A percentile compares a stretch with the other conserved stretches of the same genome.
phyloP scores from a whole-genome alignment of 2,888 invertebrate genomes.

The Hydriomena furcata region DNA sequence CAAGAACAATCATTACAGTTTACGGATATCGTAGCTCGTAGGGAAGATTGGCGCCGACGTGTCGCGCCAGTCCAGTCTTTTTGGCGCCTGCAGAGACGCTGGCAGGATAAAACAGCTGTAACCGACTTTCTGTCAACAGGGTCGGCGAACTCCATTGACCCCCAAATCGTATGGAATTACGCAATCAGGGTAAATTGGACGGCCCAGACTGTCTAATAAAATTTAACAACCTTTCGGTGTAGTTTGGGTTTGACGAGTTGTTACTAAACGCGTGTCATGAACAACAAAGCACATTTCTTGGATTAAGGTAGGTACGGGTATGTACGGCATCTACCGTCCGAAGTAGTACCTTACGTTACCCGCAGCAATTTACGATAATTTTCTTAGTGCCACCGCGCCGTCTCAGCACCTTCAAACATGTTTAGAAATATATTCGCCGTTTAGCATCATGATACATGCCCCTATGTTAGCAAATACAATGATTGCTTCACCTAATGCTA shows the following conservation, averaged over 20 bases:
- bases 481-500: background rate
- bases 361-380: background rate
- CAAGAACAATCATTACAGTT: constrained; percentile 30
- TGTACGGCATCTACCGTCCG: background rate
- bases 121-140: constrained; percentile 42
- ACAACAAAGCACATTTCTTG: background rate
- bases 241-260: constrained; percentile 9
- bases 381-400: background rate
- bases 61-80: constrained; percentile 62
- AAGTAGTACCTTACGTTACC: background rate
- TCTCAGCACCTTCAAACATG: background rate
- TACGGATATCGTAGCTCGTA: constrained; percentile 17
- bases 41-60: constrained; percentile 53
- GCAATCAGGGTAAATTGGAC: constrained; percentile 24
- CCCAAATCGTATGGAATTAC: constrained; percentile 33
- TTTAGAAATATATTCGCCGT: background rate
- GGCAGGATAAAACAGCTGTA: constrained; percentile 50
- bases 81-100: constrained; percentile 58
- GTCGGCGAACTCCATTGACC: constrained; percentile 48
- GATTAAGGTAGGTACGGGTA: background rate
- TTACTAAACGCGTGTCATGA: constrained; percentile 5
- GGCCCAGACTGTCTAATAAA: constrained; percentile 21
- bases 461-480: background rate
- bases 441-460: too few relatives aligned
- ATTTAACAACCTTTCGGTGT: constrained; percentile 15